Conservation (phyloP, 2,113 vertebrate species). For the Myiozetetes cayanensis region DNA sequence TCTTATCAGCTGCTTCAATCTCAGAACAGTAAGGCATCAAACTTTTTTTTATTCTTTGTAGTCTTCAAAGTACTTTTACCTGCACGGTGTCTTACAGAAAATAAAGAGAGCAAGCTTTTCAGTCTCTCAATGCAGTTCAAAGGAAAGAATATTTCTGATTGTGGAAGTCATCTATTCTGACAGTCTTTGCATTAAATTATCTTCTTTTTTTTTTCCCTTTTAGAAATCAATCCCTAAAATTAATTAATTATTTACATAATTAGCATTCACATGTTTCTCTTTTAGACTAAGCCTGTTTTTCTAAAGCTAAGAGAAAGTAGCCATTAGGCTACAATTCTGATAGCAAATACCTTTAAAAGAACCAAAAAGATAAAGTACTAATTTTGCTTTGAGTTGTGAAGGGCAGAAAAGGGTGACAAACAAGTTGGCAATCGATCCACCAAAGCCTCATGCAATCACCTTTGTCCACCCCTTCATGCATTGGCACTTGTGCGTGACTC, state of each 20-base stretch:
- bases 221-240: neutral
- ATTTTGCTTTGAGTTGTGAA: neutral
- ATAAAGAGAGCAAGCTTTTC: neutral
- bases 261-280: neutral
- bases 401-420: neutral
- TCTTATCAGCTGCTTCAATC: neutral
- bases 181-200: neutral
- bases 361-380: neutral
- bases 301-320: neutral
- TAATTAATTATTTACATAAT: neutral
- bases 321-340: neutral
- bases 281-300: neutral
- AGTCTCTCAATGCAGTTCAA: slow-evolving; percentile 27
- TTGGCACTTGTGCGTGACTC: neutral
- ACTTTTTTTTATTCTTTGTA: neutral
- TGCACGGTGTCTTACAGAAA: neutral
- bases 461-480: neutral
- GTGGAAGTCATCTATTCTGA: neutral
- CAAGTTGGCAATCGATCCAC: neutral
- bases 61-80: slow-evolving; percentile 33
- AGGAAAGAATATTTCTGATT: slow-evolving; percentile 28
- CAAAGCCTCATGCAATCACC: neutral
- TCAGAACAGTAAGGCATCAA: neutral
- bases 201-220: neutral
- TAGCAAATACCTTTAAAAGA: neutral